Percentiles rank a stretch among this genome's conserved stretches.
Evolutionary conservation across 2,797 vertebrate genomes (phyloP).

Genomic region (Rhinatrema bivittatum): DNA sequence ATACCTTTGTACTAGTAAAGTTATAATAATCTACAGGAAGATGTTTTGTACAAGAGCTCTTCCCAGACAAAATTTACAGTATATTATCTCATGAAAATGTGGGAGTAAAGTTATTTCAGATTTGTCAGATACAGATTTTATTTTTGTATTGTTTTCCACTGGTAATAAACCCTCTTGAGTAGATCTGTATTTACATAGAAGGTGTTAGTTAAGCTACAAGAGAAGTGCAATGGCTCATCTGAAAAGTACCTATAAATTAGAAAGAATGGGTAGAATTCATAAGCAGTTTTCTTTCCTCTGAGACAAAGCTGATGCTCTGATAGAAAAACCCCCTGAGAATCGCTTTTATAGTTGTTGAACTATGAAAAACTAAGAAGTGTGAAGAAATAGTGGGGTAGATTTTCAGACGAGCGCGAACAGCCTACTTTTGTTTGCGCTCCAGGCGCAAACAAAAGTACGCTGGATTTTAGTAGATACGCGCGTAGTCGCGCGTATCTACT

Average conservation of each 20-base stretch:
- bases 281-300: neutral
- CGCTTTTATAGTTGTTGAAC: too few relatives aligned
- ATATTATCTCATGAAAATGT: too few relatives aligned
- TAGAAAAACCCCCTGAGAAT: too few relatives aligned
- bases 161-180: slow-evolving; percentile 2
- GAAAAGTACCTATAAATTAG: slow-evolving; percentile 9
- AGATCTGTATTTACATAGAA: neutral
- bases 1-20: neutral
- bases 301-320: slow-evolving; percentile 20
- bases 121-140: neutral
- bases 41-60: neutral
- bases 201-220: slow-evolving; percentile 16
- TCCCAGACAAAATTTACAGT: slow-evolving; percentile 1
- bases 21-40: slow-evolving; percentile 1
- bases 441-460: too few relatives aligned
- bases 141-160: slow-evolving; percentile 1
- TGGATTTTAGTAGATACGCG: too few relatives aligned
- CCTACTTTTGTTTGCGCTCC: too few relatives aligned
- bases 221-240: neutral
- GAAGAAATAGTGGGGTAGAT: too few relatives aligned
- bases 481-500: too few relatives aligned
- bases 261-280: slow-evolving; percentile 10
- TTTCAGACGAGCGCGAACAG: too few relatives aligned
- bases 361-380: too few relatives aligned
- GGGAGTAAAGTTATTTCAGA: slow-evolving; percentile 12